Conservation (phyloP, 2,888 invertebrate species). For the Cremastinae sp. region DNA sequence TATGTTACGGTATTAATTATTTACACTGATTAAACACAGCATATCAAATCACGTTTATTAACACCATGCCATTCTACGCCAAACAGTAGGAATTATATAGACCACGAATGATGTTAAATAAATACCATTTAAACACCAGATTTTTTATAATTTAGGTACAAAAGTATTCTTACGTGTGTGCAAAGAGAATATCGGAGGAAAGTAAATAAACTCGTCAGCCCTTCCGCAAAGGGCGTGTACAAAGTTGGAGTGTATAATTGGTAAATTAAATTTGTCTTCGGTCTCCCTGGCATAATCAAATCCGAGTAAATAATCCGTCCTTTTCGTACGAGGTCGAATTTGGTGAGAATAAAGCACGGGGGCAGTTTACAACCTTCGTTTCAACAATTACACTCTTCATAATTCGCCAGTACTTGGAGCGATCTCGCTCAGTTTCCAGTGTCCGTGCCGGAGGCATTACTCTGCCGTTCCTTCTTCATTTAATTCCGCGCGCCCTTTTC, state of each 20-base stretch:
- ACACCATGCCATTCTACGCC: too few species aligned
- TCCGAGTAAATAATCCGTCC: constrained; percentile 63
- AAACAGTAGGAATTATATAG: too few species aligned
- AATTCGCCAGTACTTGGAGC: constrained; percentile 17
- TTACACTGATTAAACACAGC: too few species aligned
- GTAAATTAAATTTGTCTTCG: constrained; percentile 66
- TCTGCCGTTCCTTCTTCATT: constrained; percentile 13
- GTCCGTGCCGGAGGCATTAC: neutral
- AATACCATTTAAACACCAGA: too few species aligned
- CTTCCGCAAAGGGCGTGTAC: neutral
- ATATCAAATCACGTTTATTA: too few species aligned
- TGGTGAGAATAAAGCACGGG: neutral
- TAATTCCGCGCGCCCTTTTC: constrained; percentile 4
- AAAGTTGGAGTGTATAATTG: constrained; percentile 32
- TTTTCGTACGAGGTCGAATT: neutral
- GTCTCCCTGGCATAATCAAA: constrained; percentile 66
- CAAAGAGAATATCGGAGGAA: neutral
- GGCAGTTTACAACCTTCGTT: neutral
- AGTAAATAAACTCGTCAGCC: neutral
- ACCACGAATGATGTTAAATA: too few species aligned
- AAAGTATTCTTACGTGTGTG: too few species aligned
- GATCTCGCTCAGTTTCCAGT: constrained; percentile 2
- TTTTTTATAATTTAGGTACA: too few species aligned
- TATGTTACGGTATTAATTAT: too few species aligned
- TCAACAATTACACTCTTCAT: constrained; percentile 3